Percentiles rank a stretch among this genome's conserved stretches.
These are phyloP conservation scores for Pachliopta kotzebuea DNA, from an alignment of 2,888 invertebrate species.

Conservation along the genomic window DNA sequence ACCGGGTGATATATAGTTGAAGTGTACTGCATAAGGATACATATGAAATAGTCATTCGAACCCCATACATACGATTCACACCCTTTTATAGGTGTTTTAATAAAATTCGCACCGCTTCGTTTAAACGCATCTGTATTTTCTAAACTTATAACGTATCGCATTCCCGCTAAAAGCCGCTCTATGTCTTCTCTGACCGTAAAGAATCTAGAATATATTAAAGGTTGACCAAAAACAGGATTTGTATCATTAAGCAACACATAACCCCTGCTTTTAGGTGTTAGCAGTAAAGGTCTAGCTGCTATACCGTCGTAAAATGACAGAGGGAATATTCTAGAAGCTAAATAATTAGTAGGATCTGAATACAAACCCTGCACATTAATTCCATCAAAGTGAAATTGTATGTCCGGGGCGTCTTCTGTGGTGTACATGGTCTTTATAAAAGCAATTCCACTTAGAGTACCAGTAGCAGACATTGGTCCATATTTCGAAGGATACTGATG, in stretches of 20 bases:
- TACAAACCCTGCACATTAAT: slow-evolving; percentile 79
- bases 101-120: slow-evolving; percentile 76
- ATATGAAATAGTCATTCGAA: slow-evolving; percentile 84
- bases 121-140: slow-evolving; percentile 81
- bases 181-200: slow-evolving; percentile 84
- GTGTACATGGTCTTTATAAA: slow-evolving; percentile 81
- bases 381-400: slow-evolving; percentile 84
- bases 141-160: slow-evolving; percentile 80
- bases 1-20: slow-evolving; percentile 85
- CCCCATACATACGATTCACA: slow-evolving; percentile 81
- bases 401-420: slow-evolving; percentile 78
- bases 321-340: slow-evolving; percentile 74
- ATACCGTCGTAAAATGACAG: slow-evolving; percentile 83
- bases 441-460: slow-evolving; percentile 78
- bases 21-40: slow-evolving; percentile 83
- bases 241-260: slow-evolving; percentile 81
- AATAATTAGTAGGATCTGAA: slow-evolving; percentile 76
- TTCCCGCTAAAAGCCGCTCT: slow-evolving; percentile 80
- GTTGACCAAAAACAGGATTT: slow-evolving; percentile 86
- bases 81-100: slow-evolving; percentile 79
- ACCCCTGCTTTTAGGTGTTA: slow-evolving; percentile 84
- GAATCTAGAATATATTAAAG: slow-evolving; percentile 86
- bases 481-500: slow-evolving; percentile 54
- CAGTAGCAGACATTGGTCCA: slow-evolving; percentile 79
- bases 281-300: slow-evolving; percentile 81